phyloP scores from a whole-genome alignment of 2,888 invertebrate genomes.

The Aleiodes leptofemur region DNA sequence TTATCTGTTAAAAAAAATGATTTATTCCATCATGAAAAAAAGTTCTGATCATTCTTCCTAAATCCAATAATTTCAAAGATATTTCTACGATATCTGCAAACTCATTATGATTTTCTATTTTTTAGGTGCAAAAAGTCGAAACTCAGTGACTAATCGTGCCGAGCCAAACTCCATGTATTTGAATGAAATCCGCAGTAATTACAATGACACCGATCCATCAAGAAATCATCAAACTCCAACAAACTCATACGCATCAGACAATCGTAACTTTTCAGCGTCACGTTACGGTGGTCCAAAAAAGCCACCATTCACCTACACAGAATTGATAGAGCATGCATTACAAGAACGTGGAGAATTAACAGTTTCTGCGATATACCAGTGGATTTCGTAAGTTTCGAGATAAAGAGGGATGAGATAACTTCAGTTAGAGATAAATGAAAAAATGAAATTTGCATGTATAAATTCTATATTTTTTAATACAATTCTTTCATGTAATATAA shows the following conservation, averaged over 20 bases:
- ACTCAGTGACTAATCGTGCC: constrained; percentile 29
- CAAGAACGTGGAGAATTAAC: constrained; percentile 91
- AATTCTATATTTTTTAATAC: constrained; percentile 12
- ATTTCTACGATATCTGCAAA: neutral
- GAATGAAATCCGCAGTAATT: constrained; percentile 11
- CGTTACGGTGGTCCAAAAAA: constrained; percentile 81
- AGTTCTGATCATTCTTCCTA: neutral
- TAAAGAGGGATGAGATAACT: neutral
- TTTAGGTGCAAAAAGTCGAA: constrained; percentile 52
- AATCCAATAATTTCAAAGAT: neutral
- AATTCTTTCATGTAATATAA: neutral
- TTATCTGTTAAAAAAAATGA: no score
- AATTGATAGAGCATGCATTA: constrained; percentile 91
- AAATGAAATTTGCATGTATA: neutral
- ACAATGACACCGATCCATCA: constrained; percentile 4
- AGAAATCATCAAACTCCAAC: constrained; percentile 49
- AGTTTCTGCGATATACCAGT: constrained; percentile 93
- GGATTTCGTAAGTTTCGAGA: constrained; percentile 90
- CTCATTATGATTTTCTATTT: neutral
- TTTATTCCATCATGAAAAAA: no score
- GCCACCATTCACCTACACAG: constrained; percentile 93
- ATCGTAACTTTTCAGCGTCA: constrained; percentile 58
- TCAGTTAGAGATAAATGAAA: neutral
- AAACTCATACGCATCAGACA: constrained; percentile 56
- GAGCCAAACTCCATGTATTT: constrained; percentile 27